Evolutionary conservation across 2,888 invertebrate species (phyloP).

Genomic region (Acanthosepion pharaonis): DNA sequence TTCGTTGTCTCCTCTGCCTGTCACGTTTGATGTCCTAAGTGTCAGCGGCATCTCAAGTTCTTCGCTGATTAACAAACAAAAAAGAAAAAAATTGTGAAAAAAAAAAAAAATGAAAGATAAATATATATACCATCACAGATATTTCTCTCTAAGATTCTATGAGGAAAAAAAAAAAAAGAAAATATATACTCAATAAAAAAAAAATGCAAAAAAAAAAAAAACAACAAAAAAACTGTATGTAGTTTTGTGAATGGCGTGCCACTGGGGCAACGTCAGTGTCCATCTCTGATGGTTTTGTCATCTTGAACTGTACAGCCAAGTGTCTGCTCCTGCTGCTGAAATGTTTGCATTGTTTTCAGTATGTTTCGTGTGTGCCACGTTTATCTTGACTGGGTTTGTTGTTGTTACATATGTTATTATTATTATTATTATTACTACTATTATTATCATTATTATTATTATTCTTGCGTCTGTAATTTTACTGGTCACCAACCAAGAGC

Average conservation of each 20-base stretch:
- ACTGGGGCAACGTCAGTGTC: conserved; percentile 44
- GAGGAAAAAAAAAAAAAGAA: not conserved
- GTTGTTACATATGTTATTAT: conserved; percentile 45
- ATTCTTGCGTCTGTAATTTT: conserved; percentile 33
- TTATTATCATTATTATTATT: not conserved
- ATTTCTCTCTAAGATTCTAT: conserved; percentile 44
- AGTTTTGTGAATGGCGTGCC: conserved; percentile 48
- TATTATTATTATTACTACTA: not conserved
- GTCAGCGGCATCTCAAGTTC: conserved; percentile 48
- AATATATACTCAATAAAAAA: conserved; percentile 34
- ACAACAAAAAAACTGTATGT: conserved; percentile 6
- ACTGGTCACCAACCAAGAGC: conserved; percentile 9
- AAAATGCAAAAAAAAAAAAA: conserved; percentile 37
- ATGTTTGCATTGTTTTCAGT: conserved; percentile 42
- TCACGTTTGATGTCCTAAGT: conserved; percentile 49
- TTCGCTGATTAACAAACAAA: conserved; percentile 41
- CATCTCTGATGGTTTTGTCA: conserved; percentile 37
- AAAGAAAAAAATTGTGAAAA: conserved; percentile 20
- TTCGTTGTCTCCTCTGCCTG: conserved; percentile 49
- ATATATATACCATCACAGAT: conserved; percentile 43
- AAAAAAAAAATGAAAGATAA: not conserved
- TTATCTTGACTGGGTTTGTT: conserved; percentile 46
- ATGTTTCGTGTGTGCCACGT: conserved; percentile 46
- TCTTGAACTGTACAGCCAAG: conserved; percentile 44
- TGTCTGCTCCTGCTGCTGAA: conserved; percentile 41